Conservation (phyloP, 2,113 vertebrate species). For the Pogona vitticeps region DNA sequence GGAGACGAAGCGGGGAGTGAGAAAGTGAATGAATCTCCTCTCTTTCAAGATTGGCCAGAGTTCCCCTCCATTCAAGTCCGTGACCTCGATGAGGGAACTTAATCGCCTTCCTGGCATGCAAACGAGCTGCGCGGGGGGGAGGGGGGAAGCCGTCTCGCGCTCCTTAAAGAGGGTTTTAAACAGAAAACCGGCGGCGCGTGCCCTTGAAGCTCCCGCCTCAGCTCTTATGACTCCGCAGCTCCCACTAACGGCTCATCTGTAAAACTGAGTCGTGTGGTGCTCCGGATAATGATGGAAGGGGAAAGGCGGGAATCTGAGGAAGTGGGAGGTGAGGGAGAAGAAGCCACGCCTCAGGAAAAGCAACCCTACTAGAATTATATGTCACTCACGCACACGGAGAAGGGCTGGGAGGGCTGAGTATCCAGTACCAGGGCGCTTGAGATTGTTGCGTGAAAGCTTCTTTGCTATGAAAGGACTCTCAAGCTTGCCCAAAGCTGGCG, state of each 20-base stretch:
- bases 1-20: no score
- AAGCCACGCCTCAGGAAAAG: neutral
- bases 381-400: no score
- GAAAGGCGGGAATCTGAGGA: slow-evolving; percentile 15
- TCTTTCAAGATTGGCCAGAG: neutral
- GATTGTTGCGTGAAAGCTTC: no score
- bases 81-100: neutral
- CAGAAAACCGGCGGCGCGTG: neutral
- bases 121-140: accelerated
- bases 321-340: neutral
- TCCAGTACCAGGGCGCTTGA: no score
- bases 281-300: neutral
- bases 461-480: no score
- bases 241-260: neutral
- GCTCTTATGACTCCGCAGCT: neutral
- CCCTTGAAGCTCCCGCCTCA: neutral
- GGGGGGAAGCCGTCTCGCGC: no score
- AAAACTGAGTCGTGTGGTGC: neutral
- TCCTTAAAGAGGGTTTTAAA: neutral
- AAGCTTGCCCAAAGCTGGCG: no score
- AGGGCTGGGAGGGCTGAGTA: no score
- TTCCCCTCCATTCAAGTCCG: no score
- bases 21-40: no score
- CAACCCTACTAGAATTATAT: neutral
- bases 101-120: no score